Conservation (phyloP, 2,797 vertebrate species). For the Urophycis tenuis region DNA sequence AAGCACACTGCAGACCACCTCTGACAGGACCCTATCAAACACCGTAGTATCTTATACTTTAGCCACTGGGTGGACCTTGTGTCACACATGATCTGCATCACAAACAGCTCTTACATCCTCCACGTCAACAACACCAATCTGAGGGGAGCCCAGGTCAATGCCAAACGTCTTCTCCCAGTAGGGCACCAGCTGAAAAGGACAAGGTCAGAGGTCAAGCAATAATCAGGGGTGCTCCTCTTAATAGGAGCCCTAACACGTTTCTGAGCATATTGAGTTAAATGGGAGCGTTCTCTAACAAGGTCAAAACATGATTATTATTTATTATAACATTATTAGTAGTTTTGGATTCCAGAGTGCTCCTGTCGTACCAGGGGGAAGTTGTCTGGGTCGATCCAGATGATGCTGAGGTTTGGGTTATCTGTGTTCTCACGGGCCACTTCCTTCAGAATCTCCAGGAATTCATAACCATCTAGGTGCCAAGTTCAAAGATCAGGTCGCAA, state of each 20-base stretch:
- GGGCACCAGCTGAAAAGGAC: constrained; percentile 75
- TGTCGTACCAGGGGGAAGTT: constrained; percentile 84
- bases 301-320: no score
- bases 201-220: neutral
- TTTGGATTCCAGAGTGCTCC: neutral
- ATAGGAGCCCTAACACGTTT: no score
- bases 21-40: no score
- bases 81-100: neutral
- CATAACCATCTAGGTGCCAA: constrained; percentile 74
- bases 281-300: neutral
- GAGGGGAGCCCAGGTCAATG: constrained; percentile 82
- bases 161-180: constrained; percentile 92
- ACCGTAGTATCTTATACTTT: neutral
- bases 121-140: constrained; percentile 89
- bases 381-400: constrained; percentile 92
- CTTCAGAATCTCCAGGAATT: constrained; percentile 90
- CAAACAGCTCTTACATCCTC: constrained; percentile 77
- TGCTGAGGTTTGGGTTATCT: constrained; percentile 85
- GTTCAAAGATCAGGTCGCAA: constrained; percentile 14
- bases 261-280: neutral
- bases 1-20: no score
- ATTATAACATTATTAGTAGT: no score
- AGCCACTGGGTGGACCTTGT: neutral
- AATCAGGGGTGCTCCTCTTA: neutral
- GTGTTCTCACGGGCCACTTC: constrained; percentile 86